Base-by-base conservation (phyloP, 1,140 invertebrate species). In the Leptinotarsa lineolata region DNA sequence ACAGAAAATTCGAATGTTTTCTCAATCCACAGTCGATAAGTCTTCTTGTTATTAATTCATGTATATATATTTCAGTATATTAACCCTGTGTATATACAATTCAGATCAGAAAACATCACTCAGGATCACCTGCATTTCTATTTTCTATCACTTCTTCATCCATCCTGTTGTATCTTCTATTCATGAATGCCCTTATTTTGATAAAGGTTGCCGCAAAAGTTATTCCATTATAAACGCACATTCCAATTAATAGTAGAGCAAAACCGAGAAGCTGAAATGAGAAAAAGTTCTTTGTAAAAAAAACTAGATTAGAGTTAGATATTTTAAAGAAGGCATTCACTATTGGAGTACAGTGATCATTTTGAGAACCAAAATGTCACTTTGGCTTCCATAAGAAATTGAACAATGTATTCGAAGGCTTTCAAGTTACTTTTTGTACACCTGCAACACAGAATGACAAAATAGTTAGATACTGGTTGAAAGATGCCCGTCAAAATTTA, bases 211-310 rank as follows among this genome's bases (percentile, higher is more conserved):
- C 58, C 0, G 70, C 69, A 46, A 75, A 77, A 1, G 81, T 80
- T 58, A 83, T 74, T 44, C 79, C 79, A 67, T 82, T 83, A 63
- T 83, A 83, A n/a, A 83, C 60, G 44, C 78, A 79, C 81, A 82
- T 83, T 60, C 82, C 82, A 20, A 72, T 69, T 16, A 83, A 60
- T 2, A 83, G 72, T 11, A 75, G 61, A 24, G 79, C 44, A 66
- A 82, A 83, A 39, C 82, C 82, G 8, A 81, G 16, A 2, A 83
- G 67, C 81, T 83, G 67, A 68, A 80, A 81, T 39, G 1, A 39
- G 11, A 11, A 39, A 39, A 39, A 39, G 30, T 39, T 3, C 22
- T 11, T 39, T 39, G 24, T 24, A 24, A 24, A 24, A 24, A 24
- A 24, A 24, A 24, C 4, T 6, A 24, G 5, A 24, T 24, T 24